A percentile compares a stretch with the other conserved stretches of the same genome.
These are phyloP conservation scores for Ammodytes dubius DNA, from an alignment of 2,113 vertebrate genomes.

Conservation along the genomic window DNA sequence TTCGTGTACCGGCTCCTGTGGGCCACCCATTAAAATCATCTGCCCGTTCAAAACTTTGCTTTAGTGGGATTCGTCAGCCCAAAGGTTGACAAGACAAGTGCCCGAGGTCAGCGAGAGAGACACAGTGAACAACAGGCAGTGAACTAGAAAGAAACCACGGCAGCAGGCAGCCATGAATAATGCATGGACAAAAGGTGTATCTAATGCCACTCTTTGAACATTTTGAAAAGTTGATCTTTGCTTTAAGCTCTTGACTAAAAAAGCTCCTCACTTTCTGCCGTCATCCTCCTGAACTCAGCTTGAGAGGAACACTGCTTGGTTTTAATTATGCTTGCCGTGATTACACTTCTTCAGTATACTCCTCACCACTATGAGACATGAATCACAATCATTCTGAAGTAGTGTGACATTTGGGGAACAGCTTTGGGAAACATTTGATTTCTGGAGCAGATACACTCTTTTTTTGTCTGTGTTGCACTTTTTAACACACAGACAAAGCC, in stretches of 20 bases:
- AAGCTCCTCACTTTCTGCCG: not conserved
- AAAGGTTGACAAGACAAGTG: constrained; percentile 62
- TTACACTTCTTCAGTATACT: constrained; percentile 71
- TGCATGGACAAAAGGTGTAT: constrained; percentile 66
- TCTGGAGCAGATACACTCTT: not conserved
- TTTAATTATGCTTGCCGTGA: constrained; percentile 79
- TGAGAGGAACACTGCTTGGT: constrained; percentile 69
- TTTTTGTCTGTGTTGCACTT: too few species aligned
- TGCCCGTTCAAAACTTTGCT: constrained; percentile 41
- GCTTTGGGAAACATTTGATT: not conserved
- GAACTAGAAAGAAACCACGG: constrained; percentile 62
- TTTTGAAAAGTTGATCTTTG: constrained; percentile 66
- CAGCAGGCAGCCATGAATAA: constrained; percentile 72
- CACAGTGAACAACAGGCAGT: constrained; percentile 51
- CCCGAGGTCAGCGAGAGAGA: constrained; percentile 52
- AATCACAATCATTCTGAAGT: constrained; percentile 59
- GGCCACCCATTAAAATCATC: constrained; percentile 67
- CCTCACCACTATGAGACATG: constrained; percentile 58
- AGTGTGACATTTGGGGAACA: constrained; percentile 32
- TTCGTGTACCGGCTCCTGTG: constrained; percentile 41
- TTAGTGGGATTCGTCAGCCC: constrained; percentile 46
- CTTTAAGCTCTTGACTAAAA: constrained; percentile 52
- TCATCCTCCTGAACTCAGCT: constrained; percentile 49
- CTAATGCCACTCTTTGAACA: constrained; percentile 70
- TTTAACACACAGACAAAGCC: not conserved